Evolutionary conservation across 2,797 vertebrate species (phyloP).

Genomic region (Hypotaenidia okinawae): DNA sequence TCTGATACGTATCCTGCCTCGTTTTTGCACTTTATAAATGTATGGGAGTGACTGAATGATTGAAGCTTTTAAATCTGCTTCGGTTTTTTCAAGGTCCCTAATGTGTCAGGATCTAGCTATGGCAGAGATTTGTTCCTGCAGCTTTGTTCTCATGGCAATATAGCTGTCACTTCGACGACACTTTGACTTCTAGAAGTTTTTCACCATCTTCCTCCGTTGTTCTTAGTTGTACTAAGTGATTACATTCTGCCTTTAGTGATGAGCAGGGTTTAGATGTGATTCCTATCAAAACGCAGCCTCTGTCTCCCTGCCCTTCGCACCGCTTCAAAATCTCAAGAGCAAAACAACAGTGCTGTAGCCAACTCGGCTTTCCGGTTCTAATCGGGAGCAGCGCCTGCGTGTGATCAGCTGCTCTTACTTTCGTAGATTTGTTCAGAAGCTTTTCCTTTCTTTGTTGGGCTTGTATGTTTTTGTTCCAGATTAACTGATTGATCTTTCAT

Average conservation of each 20-base stretch:
- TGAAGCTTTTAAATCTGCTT: not conserved
- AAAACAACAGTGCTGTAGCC: not conserved
- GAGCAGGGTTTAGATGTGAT: not conserved
- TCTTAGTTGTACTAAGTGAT: constrained; percentile 11
- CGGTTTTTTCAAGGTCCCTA: not conserved
- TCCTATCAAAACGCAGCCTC: not conserved
- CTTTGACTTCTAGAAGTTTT: not conserved
- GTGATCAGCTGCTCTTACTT: not conserved
- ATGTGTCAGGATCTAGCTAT: not conserved
- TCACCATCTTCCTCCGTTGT: not conserved
- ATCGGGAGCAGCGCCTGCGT: not conserved
- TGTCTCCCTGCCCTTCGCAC: not conserved
- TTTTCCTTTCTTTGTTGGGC: not conserved
- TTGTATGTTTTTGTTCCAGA: not conserved
- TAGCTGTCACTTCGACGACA: not conserved
- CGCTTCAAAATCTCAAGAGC: not conserved
- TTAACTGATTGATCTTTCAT: not conserved
- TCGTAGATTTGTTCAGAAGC: not conserved
- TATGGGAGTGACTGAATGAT: not conserved
- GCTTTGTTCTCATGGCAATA: constrained; percentile 9
- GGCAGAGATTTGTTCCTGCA: not conserved
- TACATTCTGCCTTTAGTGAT: not conserved
- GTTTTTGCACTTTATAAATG: not conserved
- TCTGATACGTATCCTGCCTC: not conserved
- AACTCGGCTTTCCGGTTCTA: not conserved